These are phyloP conservation scores for Lithophane socia DNA, from an alignment of 2,888 invertebrate species.

Conservation along the genomic window DNA sequence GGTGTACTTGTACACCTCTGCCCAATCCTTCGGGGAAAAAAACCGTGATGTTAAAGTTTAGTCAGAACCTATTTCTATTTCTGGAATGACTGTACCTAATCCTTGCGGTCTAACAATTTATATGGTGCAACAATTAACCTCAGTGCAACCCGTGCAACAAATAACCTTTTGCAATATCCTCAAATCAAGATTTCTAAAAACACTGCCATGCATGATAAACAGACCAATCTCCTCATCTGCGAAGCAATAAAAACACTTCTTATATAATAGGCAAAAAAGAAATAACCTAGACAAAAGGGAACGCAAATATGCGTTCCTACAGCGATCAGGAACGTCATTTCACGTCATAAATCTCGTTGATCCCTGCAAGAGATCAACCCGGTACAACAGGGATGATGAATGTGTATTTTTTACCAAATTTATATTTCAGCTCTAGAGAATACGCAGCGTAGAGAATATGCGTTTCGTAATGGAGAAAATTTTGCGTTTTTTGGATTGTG, in stretches of 20 bases:
- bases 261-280: constrained; percentile 9
- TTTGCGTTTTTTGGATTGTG: neutral
- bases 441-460: constrained; percentile 50
- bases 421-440: constrained; percentile 72
- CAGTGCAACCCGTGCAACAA: constrained; percentile 1
- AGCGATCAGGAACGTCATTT: constrained; percentile 74
- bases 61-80: neutral
- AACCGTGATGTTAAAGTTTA: neutral
- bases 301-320: constrained; percentile 47
- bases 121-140: neutral
- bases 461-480: constrained; percentile 16
- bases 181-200: neutral
- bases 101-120: neutral
- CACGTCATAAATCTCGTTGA: constrained; percentile 84
- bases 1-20: too few species aligned
- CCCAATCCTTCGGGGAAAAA: too few species aligned
- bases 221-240: neutral
- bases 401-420: constrained; percentile 82
- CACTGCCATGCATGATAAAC: neutral
- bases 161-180: neutral
- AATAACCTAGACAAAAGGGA: constrained; percentile 46
- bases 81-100: neutral
- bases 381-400: constrained; percentile 81
- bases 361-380: constrained; percentile 82
- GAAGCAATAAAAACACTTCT: constrained; percentile 13